Evolutionary conservation across 2,888 invertebrate genomes (phyloP).

Genomic region (Halictus quadricinctus): DNA sequence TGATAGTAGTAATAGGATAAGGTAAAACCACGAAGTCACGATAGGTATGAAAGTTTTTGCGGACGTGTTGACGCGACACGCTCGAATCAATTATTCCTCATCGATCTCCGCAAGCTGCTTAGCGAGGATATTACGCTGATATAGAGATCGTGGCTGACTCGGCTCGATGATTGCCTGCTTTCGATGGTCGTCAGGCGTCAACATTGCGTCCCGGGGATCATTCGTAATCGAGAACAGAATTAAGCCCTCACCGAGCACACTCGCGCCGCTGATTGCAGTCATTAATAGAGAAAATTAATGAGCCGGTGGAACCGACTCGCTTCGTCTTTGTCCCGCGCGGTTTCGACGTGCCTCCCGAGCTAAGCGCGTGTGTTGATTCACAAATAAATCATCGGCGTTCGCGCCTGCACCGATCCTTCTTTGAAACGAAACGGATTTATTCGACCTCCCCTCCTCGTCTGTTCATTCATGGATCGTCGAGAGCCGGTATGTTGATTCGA

Average conservation of each 20-base stretch:
- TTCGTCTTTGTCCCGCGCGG: conserved; percentile 64
- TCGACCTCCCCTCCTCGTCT: conserved; percentile 11
- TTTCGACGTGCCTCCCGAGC: conserved; percentile 61
- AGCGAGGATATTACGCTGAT: conserved; percentile 52
- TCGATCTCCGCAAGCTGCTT: conserved; percentile 28
- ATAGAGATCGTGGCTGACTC: conserved; percentile 63
- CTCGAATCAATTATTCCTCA: conserved; percentile 28
- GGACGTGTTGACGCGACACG: conserved; percentile 8
- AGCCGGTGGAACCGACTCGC: conserved; percentile 60
- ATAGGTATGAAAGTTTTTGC: neutral
- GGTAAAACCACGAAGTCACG: neutral
- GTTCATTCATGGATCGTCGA: neutral
- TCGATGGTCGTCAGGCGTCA: conserved; percentile 66
- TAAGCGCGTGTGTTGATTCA: conserved; percentile 56
- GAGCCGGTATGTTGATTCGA: neutral
- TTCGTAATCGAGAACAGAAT: conserved; percentile 71
- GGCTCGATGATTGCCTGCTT: conserved; percentile 61
- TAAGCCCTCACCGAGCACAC: conserved; percentile 66
- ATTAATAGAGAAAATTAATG: conserved; percentile 73
- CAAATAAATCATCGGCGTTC: conserved; percentile 66
- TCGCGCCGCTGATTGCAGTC: conserved; percentile 67
- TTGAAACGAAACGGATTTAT: conserved; percentile 35
- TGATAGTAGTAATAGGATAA: neutral
- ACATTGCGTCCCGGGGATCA: conserved; percentile 61
- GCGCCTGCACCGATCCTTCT: conserved; percentile 30